phyloP scores from a whole-genome alignment of 2,113 vertebrate species.

The Etia nguti region DNA sequence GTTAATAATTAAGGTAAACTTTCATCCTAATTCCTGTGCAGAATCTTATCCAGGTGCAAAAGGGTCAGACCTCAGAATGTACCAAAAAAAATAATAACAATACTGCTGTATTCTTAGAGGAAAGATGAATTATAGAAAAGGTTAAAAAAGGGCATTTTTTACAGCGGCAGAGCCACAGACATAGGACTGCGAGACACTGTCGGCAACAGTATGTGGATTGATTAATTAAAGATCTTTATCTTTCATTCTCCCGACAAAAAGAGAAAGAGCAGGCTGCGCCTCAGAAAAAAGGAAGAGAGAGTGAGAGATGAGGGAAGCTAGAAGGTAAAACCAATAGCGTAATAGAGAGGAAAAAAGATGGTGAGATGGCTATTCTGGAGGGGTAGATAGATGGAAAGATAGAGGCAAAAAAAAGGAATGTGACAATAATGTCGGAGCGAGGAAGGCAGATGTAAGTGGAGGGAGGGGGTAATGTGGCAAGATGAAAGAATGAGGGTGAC shows the following conservation, averaged over 20 bases:
- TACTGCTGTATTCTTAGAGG: conserved; percentile 13
- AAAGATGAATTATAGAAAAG: conserved; percentile 43
- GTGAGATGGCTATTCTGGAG: conserved; percentile 5
- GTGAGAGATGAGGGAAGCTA: conserved; percentile 4
- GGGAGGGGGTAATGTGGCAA: conserved; percentile 10
- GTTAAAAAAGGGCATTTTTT: conserved; percentile 21
- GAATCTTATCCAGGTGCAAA: background rate
- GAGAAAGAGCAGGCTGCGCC: conserved; percentile 9
- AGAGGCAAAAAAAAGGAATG: background rate
- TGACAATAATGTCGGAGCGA: background rate
- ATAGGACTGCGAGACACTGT: conserved; percentile 23
- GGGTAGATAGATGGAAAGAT: conserved; percentile 22
- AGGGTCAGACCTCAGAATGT: conserved; percentile 4
- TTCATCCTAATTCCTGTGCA: background rate
- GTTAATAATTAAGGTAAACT: background rate
- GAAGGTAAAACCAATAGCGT: conserved; percentile 23
- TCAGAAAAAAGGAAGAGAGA: background rate
- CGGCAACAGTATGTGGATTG: conserved; percentile 52
- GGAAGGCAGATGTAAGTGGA: background rate
- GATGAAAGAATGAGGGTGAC: conserved; percentile 5
- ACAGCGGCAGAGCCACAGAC: conserved; percentile 2
- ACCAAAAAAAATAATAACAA: background rate
- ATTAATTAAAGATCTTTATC: conserved; percentile 73
- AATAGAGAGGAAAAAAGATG: conserved; percentile 1
- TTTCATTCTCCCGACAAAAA: conserved; percentile 38